These are phyloP conservation scores for Darevskia nairensis DNA, from an alignment of 2,797 vertebrate species.

Conservation along the genomic window DNA sequence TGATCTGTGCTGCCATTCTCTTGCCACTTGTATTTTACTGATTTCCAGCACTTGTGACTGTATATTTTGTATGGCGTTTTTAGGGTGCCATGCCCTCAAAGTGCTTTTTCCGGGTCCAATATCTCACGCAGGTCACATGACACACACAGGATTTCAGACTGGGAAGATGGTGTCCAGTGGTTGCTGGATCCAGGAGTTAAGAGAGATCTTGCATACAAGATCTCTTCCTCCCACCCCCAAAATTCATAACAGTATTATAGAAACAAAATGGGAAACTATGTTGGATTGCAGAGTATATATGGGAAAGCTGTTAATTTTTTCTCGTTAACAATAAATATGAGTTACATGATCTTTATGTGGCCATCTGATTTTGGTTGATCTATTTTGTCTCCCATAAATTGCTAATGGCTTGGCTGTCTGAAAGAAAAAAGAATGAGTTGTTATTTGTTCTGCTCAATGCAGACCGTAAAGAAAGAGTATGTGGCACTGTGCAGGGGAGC, in stretches of 20 bases:
- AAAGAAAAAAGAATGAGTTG: background rate
- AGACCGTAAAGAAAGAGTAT: background rate
- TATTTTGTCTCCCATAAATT: conserved; percentile 14
- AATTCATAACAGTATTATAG: conserved; percentile 22
- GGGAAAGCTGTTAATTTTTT: conserved; percentile 47
- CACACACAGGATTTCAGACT: too few relatives aligned
- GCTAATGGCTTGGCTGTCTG: conserved; percentile 8
- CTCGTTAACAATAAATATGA: conserved; percentile 27
- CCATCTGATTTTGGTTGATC: background rate
- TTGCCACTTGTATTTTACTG: background rate
- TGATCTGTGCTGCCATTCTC: background rate
- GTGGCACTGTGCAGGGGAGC: background rate
- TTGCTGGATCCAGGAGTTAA: too few relatives aligned
- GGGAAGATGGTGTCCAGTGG: too few relatives aligned
- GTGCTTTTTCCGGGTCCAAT: too few relatives aligned
- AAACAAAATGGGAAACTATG: conserved; percentile 34
- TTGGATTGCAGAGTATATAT: conserved; percentile 24
- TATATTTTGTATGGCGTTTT: too few relatives aligned
- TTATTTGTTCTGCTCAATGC: conserved; percentile 14
- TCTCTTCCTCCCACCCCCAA: background rate
- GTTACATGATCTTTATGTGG: background rate
- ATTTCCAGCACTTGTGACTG: background rate
- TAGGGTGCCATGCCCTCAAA: too few relatives aligned
- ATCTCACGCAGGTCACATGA: too few relatives aligned
- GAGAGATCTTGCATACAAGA: background rate